Percentiles rank a stretch among this genome's conserved stretches.
These are phyloP conservation scores for Cerastis rubricosa DNA, from an alignment of 2,888 invertebrate genomes.

Conservation along the genomic window DNA sequence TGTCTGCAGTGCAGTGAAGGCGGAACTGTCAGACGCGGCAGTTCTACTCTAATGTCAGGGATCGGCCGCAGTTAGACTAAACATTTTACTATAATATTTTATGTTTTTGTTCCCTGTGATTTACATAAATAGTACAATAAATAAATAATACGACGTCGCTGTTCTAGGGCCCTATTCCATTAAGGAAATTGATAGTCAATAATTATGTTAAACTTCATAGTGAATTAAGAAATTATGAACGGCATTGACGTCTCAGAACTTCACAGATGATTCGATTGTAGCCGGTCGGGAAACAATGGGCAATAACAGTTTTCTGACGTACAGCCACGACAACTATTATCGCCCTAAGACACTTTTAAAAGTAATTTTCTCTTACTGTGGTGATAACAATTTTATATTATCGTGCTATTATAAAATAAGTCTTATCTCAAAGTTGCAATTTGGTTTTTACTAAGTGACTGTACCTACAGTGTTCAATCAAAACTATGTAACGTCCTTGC, in stretches of 20 bases:
- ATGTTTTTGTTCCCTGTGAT: too few relatives aligned
- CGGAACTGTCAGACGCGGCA: slow-evolving; percentile 56
- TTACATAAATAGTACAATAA: too few relatives aligned
- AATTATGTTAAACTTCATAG: slow-evolving; percentile 26
- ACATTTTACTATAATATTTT: slow-evolving; percentile 62
- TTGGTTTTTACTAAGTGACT: neutral
- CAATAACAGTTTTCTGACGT: slow-evolving; percentile 44
- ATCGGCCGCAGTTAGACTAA: slow-evolving; percentile 71
- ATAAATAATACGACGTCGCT: slow-evolving; percentile 18
- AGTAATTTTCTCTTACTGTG: neutral
- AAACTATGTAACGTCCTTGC: slow-evolving; percentile 38
- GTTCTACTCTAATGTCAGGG: slow-evolving; percentile 71
- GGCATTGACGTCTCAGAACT: slow-evolving; percentile 17
- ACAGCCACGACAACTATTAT: neutral
- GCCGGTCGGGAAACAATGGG: slow-evolving; percentile 41
- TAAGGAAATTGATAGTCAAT: slow-evolving; percentile 40
- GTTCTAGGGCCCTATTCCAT: slow-evolving; percentile 12
- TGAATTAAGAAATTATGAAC: slow-evolving; percentile 27
- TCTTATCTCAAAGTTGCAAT: neutral
- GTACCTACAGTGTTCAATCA: slow-evolving; percentile 7
- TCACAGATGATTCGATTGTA: slow-evolving; percentile 31
- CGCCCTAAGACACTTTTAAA: neutral
- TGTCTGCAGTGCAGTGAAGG: slow-evolving; percentile 62
- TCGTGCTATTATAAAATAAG: neutral
- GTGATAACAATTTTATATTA: neutral